Conservation (phyloP, 2,888 invertebrate species). For the Chrysopilus asiliformis region DNA sequence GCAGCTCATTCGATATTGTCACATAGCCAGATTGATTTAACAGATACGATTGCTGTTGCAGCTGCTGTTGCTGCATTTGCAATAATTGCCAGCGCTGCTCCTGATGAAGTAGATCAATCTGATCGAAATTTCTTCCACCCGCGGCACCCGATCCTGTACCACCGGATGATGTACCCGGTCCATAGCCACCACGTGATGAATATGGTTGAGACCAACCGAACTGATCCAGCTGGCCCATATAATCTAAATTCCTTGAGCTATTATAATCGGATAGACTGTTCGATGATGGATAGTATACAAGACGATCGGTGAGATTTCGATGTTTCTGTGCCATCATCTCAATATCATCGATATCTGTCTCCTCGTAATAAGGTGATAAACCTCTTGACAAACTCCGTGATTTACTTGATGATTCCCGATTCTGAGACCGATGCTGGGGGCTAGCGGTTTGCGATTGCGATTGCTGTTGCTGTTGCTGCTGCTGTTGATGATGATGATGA, state of each 20-base stretch:
- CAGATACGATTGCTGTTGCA: slow-evolving; percentile 15
- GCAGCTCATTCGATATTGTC: slow-evolving; percentile 20
- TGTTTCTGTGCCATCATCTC: slow-evolving; percentile 20
- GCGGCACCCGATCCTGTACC: background rate
- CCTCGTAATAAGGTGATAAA: slow-evolving; percentile 15
- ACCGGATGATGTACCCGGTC: slow-evolving; percentile 1
- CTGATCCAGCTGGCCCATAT: slow-evolving; percentile 17
- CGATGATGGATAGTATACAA: slow-evolving; percentile 63
- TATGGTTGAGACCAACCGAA: background rate
- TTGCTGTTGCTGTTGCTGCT: background rate
- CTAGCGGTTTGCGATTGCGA: slow-evolving; percentile 2
- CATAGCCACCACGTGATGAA: background rate
- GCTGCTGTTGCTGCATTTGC: slow-evolving; percentile 12
- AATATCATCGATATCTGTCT: slow-evolving; percentile 21
- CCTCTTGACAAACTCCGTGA: slow-evolving; percentile 1
- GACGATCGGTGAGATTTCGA: slow-evolving; percentile 53
- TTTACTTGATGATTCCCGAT: background rate
- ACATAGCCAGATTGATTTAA: slow-evolving; percentile 17
- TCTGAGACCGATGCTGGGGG: slow-evolving; percentile 3
- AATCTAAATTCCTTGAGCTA: slow-evolving; percentile 29
- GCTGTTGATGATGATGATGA: background rate
- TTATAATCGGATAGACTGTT: slow-evolving; percentile 36
- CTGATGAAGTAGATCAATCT: slow-evolving; percentile 1
- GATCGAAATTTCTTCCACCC: background rate
- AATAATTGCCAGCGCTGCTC: slow-evolving; percentile 10